Percentiles rank a stretch among this genome's conserved stretches.
Conservation (phyloP, 2,797 vertebrate genomes). For the Sebastes goodei region DNA sequence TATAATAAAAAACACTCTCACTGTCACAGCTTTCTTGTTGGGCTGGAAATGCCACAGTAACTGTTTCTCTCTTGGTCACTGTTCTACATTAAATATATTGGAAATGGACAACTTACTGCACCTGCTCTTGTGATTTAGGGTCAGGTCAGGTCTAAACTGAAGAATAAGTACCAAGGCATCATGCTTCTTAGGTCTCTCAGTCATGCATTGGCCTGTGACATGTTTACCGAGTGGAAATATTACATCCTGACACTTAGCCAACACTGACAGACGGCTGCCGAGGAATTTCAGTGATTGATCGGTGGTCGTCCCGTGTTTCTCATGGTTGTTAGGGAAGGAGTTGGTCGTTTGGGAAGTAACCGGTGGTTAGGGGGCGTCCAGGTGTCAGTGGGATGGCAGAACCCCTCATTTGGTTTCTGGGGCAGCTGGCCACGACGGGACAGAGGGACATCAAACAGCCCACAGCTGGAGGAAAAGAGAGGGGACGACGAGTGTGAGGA, state of each 20-base stretch:
- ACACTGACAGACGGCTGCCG: constrained; percentile 4
- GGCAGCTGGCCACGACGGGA: constrained; percentile 61
- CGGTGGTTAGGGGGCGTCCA: constrained; percentile 76
- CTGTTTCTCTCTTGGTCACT: not conserved
- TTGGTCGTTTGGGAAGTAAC: constrained; percentile 60
- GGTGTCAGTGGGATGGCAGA: constrained; percentile 74
- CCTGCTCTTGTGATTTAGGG: not conserved
- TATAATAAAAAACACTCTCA: constrained; percentile 50
- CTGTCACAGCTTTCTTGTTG: constrained; percentile 15
- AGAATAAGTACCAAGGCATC: not conserved
- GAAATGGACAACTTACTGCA: not conserved
- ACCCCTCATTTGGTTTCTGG: constrained; percentile 75
- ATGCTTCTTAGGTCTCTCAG: not conserved
- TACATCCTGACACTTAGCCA: constrained; percentile 14
- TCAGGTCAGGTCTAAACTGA: not conserved
- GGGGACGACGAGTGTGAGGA: constrained; percentile 9
- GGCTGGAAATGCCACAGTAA: constrained; percentile 7
- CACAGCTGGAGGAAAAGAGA: constrained; percentile 58
- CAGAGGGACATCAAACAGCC: constrained; percentile 67
- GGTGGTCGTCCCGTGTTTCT: constrained; percentile 57
- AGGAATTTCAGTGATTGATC: constrained; percentile 61
- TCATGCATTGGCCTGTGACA: not conserved
- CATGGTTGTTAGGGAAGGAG: constrained; percentile 56
- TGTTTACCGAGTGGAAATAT: not conserved
- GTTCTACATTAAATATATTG: not conserved